Evolutionary conservation across 2,888 invertebrate species (phyloP).

Genomic region (Thecophora atra): DNA sequence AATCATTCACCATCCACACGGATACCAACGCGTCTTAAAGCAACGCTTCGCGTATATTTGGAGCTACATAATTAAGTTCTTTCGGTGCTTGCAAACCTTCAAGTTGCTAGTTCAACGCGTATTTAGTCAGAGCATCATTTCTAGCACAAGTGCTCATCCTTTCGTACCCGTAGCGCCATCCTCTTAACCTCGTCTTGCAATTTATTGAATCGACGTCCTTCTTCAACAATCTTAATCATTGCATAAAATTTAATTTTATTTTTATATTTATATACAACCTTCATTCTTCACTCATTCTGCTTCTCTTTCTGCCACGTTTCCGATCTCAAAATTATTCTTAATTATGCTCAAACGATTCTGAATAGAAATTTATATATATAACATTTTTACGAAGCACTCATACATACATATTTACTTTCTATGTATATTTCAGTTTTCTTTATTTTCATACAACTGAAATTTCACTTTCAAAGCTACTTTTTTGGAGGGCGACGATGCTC

Average conservation of each 20-base stretch:
- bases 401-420: neutral
- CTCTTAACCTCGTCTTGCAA: slow-evolving; percentile 49
- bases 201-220: slow-evolving; percentile 35
- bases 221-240: slow-evolving; percentile 26
- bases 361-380: slow-evolving; percentile 37
- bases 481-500: too few relatives aligned
- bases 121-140: slow-evolving; percentile 29
- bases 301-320: too few relatives aligned
- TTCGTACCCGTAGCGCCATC: neutral
- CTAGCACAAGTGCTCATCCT: slow-evolving; percentile 41
- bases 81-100: too few relatives aligned
- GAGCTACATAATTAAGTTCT: too few relatives aligned
- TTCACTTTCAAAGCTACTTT: slow-evolving; percentile 17
- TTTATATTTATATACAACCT: slow-evolving; percentile 2
- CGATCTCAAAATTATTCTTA: slow-evolving; percentile 14
- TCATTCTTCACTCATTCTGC: slow-evolving; percentile 1
- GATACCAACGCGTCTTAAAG: too few relatives aligned
- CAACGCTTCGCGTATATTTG: too few relatives aligned
- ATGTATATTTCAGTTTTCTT: neutral
- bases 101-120: too few relatives aligned
- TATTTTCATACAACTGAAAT: slow-evolving; percentile 21
- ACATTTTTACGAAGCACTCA: neutral
- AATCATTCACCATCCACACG: too few relatives aligned
- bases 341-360: slow-evolving; percentile 45
- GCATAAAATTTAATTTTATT: slow-evolving; percentile 32